Evolutionary conservation across 2,888 invertebrate species (phyloP).

Genomic region (Eupithecia tripunctaria): DNA sequence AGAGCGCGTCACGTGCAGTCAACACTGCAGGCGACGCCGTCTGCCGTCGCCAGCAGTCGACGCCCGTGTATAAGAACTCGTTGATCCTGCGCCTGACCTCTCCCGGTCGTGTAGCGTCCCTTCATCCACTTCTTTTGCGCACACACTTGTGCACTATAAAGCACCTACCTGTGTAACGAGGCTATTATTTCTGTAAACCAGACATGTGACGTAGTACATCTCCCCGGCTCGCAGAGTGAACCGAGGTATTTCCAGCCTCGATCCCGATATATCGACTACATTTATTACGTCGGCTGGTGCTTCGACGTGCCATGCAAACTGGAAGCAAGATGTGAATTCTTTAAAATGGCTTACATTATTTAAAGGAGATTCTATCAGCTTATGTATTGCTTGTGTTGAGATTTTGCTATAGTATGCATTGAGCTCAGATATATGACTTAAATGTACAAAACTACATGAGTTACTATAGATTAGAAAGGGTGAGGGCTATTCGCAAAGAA

Average conservation of each 20-base stretch:
- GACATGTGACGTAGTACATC: constrained; percentile 55
- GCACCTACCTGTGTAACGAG: constrained; percentile 60
- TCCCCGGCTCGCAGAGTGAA: constrained; percentile 52
- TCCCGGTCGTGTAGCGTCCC: no score
- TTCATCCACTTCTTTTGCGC: no score
- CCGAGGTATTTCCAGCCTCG: constrained; percentile 55
- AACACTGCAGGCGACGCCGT: no score
- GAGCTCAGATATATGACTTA: neutral
- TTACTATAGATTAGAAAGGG: neutral
- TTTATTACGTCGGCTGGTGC: constrained; percentile 47
- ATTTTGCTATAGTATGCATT: neutral
- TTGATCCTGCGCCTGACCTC: no score
- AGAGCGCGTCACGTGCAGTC: no score
- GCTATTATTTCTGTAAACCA: constrained; percentile 52
- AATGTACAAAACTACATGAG: neutral
- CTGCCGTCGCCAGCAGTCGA: no score
- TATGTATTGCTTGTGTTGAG: neutral
- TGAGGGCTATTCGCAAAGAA: neutral
- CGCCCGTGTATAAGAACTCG: no score
- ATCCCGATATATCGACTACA: constrained; percentile 50
- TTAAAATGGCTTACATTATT: constrained; percentile 14
- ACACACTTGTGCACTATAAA: constrained; percentile 21
- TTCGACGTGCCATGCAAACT: constrained; percentile 64
- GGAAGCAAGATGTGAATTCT: constrained; percentile 30
- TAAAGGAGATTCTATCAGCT: neutral